Base-by-base conservation (phyloP, 2,888 invertebrate species). In the Lampropteryx suffumata region DNA sequence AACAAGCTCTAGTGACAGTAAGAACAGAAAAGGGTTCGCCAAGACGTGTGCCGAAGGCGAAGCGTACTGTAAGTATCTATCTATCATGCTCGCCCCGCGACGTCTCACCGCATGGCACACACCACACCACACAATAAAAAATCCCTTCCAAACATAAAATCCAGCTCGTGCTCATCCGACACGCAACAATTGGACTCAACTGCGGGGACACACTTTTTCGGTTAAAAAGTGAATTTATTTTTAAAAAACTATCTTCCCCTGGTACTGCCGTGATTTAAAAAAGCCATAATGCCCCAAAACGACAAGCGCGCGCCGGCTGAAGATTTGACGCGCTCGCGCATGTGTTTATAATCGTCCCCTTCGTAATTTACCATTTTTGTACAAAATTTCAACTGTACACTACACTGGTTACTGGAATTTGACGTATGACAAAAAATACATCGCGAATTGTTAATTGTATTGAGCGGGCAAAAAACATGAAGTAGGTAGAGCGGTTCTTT, bases 261-360 rank as follows among this genome's bases (percentile, higher is more conserved):
- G 17, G 76, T 72, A 69, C 76, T 79, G 76, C 75, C 69, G 75
- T 74, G 73, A 78, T 81, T 84, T 86, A 86, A 89, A 90, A 90
- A 88, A 84, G 82, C 87, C 79, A 76, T 86, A 87, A 87, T 79
- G 76, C 80, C 79, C 76, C 78, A 68, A 79, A 73, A 74, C 78
- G 79, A 65, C 59, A 69, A 61, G 78, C 87, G 83, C 78, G 78
- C 86, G 89, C 87, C 89, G 88, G 88, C 89, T 90, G 89, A 88
- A 83, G 83, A 89, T 89, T 89, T 90, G 89, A 85, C 85, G 87
- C 89, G 89, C 89, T 86, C 79, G 86, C 88, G 89, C 89, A 89
- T 88, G 84, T 89, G 90, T 83, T 84, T 88, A 84, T 85, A 81
- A 84, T 83, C 78, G 79, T 86, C 89, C 89, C 90, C 90, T n/a